Evolutionary conservation across 2,888 invertebrate species (phyloP).

Genomic region (Phasia obesa): DNA sequence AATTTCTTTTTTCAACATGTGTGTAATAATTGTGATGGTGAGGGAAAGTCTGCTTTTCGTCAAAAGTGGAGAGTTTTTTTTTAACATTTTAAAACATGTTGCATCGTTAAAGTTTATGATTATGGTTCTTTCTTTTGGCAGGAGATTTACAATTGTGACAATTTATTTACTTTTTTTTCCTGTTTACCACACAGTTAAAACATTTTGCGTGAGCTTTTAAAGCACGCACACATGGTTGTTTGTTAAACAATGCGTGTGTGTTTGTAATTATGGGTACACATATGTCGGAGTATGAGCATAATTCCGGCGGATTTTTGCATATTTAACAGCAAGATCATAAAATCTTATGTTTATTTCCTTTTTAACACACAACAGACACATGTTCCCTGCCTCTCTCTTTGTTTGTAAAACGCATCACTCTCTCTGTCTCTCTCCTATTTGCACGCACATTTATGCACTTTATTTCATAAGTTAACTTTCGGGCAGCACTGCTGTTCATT

Average conservation of each 20-base stretch:
- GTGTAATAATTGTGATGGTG: constrained; percentile 29
- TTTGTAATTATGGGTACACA: constrained; percentile 41
- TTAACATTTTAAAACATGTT: constrained; percentile 70
- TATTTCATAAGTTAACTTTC: constrained; percentile 11
- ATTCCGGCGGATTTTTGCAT: constrained; percentile 70
- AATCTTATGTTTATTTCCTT: constrained; percentile 74
- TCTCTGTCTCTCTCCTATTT: constrained; percentile 52
- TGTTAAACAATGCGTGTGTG: background rate
- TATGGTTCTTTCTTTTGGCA: constrained; percentile 75
- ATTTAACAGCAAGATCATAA: constrained; percentile 72
- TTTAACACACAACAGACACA: constrained; percentile 38
- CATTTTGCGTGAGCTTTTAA: constrained; percentile 63
- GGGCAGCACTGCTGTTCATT: constrained; percentile 42
- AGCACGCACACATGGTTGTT: constrained; percentile 32
- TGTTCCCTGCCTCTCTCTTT: background rate
- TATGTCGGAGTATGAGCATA: constrained; percentile 54
- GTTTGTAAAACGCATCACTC: constrained; percentile 57
- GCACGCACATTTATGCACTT: constrained; percentile 66
- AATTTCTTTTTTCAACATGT: constrained; percentile 63
- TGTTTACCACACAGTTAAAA: constrained; percentile 58
- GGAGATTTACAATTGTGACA: constrained; percentile 73
- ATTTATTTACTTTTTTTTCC: constrained; percentile 58
- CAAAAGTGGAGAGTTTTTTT: background rate
- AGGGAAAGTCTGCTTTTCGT: background rate
- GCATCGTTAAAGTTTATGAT: constrained; percentile 82